phyloP scores from a whole-genome alignment of 2,797 vertebrate species.

The Rousettus madagascariensis region DNA sequence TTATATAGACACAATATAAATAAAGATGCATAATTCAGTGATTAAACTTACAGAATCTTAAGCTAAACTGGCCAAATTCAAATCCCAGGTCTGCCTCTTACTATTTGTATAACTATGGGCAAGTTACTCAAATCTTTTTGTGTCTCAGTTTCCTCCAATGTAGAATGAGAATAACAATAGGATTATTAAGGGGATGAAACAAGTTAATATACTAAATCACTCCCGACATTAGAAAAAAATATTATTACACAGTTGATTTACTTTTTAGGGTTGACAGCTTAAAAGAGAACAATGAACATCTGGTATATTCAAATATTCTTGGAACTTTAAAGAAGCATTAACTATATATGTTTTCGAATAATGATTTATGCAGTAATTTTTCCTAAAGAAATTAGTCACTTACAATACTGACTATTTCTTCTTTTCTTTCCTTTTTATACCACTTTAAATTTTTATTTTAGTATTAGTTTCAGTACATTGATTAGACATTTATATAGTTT shows the following conservation, averaged over 20 bases:
- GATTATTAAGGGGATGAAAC: slow-evolving; percentile 27
- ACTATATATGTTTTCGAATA: slow-evolving; percentile 42
- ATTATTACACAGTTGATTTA: slow-evolving; percentile 47
- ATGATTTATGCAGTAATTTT: slow-evolving; percentile 39
- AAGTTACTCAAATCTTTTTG: slow-evolving; percentile 7
- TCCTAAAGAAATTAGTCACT: slow-evolving; percentile 40
- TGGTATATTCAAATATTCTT: slow-evolving; percentile 30
- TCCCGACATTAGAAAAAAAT: slow-evolving; percentile 3
- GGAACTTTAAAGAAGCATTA: slow-evolving; percentile 43
- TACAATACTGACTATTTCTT: slow-evolving; percentile 43
- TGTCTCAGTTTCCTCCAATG: slow-evolving; percentile 52
- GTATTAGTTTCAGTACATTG: no score
- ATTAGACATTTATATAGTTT: no score
- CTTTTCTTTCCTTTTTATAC: no score
- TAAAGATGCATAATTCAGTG: background rate
- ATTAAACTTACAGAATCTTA: background rate
- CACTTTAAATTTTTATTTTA: no score
- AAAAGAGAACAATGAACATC: slow-evolving; percentile 57
- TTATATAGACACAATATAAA: background rate
- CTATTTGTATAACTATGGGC: background rate
- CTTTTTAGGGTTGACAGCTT: slow-evolving; percentile 46
- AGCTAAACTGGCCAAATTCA: background rate
- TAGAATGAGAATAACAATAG: slow-evolving; percentile 50
- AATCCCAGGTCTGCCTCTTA: background rate
- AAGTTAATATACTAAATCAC: slow-evolving; percentile 31